Evolutionary conservation across 2,888 invertebrate species (phyloP), one percentile per base, ranked within the genome.

Genomic region (Lingula anatina): DNA sequence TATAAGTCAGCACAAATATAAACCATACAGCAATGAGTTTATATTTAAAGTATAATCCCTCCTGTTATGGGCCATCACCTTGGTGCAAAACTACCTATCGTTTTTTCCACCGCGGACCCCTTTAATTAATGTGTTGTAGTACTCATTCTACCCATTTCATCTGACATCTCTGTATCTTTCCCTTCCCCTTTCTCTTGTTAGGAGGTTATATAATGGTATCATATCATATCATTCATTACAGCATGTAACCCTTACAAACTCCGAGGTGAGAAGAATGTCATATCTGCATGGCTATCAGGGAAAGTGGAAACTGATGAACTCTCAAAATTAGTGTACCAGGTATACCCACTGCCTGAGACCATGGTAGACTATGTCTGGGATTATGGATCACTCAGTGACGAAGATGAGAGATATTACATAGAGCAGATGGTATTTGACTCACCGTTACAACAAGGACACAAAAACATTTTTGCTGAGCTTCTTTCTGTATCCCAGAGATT

Each of bases 281-380:
- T 50, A 9, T 39, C 49, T 15, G 39, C 44, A 0, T 49, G 52
- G 4, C 36, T 52, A 5, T 24, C 28, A 31, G 44, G 23, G 7
- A 49, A 52, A 44, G 46, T 40, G n/a, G 41, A 45, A 38, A 39
- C 45, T 15, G 52, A 52, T 43, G 42, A 40, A 38, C 26, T n/a
- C 12, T 45, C 49, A 18, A 35, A 37, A 26, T 42, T 52, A 12
- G 52, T 52, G 38, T 52, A 52, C 28, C 21, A 49, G 21, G 52
- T 52, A 7, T 28, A 45, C 41, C 52, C 52, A 24, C 45, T 52
- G 3, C 52, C 52, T 5, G 52, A 52, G 26, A 23, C 38, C 5
- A 52, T 52, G 45, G 25, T 52, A 18, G 52, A 52, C 40, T 49
- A 41, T 41, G 49, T 52, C 7, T 52, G 52, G 52, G 52, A 52